These are phyloP conservation scores for Drosophila kanekoi DNA, from an alignment of 2,888 invertebrate genomes.

Conservation along the genomic window DNA sequence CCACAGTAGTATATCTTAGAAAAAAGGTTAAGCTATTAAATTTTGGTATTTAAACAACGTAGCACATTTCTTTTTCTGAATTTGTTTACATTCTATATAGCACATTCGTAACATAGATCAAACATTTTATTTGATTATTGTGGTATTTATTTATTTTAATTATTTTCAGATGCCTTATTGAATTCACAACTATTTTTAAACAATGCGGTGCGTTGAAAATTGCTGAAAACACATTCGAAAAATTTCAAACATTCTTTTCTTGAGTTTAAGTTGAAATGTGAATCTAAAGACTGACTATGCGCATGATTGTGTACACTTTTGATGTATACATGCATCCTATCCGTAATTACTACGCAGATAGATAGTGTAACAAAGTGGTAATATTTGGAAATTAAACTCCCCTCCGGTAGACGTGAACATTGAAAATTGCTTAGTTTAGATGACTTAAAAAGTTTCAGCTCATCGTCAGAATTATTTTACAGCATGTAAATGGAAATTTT, in stretches of 20 bases:
- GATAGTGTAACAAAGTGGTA: too few species aligned
- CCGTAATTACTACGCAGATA: not conserved
- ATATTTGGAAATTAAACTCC: too few species aligned
- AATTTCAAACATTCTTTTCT: slow-evolving; percentile 17
- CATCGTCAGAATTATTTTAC: slow-evolving; percentile 47
- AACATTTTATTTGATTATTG: slow-evolving; percentile 8
- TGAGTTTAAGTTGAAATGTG: not conserved
- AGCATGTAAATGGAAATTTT: slow-evolving; percentile 39
- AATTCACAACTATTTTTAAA: slow-evolving; percentile 41
- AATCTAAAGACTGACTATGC: not conserved
- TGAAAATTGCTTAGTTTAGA: too few species aligned
- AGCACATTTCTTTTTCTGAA: not conserved
- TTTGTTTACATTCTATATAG: slow-evolving; percentile 23
- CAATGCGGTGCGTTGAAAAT: slow-evolving; percentile 21
- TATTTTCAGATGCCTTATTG: slow-evolving; percentile 32
- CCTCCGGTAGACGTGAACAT: too few species aligned
- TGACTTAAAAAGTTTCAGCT: too few species aligned
- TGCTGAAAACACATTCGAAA: slow-evolving; percentile 25
- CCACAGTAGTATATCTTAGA: not conserved
- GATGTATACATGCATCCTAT: not conserved
- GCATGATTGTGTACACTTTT: not conserved
- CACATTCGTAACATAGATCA: slow-evolving; percentile 18
- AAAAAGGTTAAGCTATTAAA: not conserved
- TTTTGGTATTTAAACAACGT: slow-evolving; percentile 6
- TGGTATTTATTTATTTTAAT: slow-evolving; percentile 43